A percentile compares a stretch with the other conserved stretches of the same genome.
These are phyloP conservation scores for Uromys caudimaculatus DNA, from an alignment of 2,797 vertebrate species.

Conservation along the genomic window DNA sequence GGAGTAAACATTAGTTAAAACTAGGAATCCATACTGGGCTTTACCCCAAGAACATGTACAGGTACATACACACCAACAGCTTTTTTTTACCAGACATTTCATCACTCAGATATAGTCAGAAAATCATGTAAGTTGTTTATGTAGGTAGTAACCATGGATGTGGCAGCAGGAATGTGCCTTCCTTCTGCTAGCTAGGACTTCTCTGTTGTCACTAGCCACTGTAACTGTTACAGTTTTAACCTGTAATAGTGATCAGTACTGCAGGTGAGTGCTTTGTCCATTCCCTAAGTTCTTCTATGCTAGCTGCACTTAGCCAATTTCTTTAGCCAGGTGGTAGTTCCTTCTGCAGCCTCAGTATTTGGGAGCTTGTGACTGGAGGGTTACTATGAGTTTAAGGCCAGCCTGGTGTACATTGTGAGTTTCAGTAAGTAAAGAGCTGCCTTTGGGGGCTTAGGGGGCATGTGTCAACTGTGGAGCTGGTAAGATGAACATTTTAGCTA, in stretches of 20 bases:
- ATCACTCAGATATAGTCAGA: background rate
- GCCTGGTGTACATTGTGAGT: background rate
- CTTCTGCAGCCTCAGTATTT: too few species aligned
- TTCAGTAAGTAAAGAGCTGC: background rate
- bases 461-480: background rate
- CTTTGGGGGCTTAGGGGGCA: background rate
- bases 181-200: conserved; percentile 27
- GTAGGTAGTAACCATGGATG: background rate
- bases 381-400: background rate
- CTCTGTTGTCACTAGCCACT: background rate
- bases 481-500: background rate
- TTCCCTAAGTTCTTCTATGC: conserved; percentile 10
- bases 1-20: background rate
- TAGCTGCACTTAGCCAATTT: background rate
- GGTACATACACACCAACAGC: background rate
- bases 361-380: background rate
- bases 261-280: background rate
- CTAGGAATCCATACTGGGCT: background rate
- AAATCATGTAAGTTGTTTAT: conserved; percentile 21
- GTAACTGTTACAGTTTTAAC: background rate
- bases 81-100: conserved; percentile 15
- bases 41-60: background rate
- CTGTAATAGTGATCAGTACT: background rate
- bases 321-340: background rate
- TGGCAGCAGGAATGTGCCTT: background rate